phyloP scores from a whole-genome alignment of 1,140 invertebrate genomes.

The Zaprionus kolodkinae region DNA sequence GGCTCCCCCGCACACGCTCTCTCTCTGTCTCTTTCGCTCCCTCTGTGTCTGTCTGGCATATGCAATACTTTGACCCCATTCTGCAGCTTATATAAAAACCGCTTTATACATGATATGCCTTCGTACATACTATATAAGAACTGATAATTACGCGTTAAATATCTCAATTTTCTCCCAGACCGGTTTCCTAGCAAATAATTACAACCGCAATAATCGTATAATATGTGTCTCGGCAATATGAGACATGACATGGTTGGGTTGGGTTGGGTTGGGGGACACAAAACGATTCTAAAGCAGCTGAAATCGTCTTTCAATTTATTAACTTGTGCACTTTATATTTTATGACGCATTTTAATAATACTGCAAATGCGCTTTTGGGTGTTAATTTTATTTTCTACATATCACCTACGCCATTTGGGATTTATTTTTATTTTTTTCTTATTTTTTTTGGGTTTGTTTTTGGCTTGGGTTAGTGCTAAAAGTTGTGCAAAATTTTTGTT shows the following conservation, averaged over 20 bases:
- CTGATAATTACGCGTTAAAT: conserved; percentile 73
- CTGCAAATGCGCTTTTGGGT: conserved; percentile 26
- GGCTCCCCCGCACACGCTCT: conserved; percentile 18
- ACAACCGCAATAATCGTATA: conserved; percentile 17
- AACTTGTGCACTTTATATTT: conserved; percentile 45
- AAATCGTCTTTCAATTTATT: conserved; percentile 38
- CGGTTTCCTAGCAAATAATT: conserved; percentile 53
- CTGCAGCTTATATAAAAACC: conserved; percentile 51
- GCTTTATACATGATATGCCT: conserved; percentile 43
- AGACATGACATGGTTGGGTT: neutral
- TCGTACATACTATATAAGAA: conserved; percentile 26
- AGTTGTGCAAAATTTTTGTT: conserved; percentile 67
- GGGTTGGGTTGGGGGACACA: neutral
- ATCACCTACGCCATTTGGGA: conserved; percentile 67
- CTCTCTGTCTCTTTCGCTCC: conserved; percentile 18
- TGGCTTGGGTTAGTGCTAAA: conserved; percentile 59
- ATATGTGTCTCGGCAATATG: conserved; percentile 2
- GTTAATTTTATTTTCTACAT: conserved; percentile 25
- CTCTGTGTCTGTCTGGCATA: conserved; percentile 47
- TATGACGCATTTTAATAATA: conserved; percentile 33
- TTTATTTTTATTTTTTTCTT: no score
- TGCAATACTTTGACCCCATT: conserved; percentile 77
- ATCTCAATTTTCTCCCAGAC: conserved; percentile 72
- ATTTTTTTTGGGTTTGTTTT: conserved; percentile 18
- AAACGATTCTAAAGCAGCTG: conserved; percentile 6